Evolutionary conservation across 2,113 vertebrate species (phyloP).

Genomic region (Gorsachius goisagi): DNA sequence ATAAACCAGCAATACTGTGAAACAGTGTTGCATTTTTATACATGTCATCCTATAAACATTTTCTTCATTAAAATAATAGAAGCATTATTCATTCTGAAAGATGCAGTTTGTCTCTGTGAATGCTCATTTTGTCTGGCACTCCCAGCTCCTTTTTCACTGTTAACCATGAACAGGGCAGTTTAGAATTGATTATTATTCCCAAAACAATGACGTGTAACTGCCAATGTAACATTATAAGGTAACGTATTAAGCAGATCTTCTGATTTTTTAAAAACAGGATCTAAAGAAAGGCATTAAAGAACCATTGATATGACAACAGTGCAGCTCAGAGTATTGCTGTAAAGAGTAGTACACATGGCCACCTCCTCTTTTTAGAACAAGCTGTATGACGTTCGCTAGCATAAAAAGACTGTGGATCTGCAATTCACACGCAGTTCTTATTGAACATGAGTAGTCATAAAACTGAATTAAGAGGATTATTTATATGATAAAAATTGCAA

Average conservation of each 20-base stretch:
- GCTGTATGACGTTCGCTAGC: background rate
- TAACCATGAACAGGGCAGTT: background rate
- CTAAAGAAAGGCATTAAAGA: background rate
- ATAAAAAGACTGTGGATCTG: background rate
- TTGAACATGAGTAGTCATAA: no score
- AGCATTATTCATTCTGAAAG: conserved; percentile 1
- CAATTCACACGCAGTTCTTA: no score
- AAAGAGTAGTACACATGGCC: background rate
- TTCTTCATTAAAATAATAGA: conserved; percentile 20
- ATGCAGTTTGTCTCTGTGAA: background rate
- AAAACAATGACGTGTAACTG: background rate
- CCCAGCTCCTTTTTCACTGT: background rate
- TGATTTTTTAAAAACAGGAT: background rate
- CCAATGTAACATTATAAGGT: background rate
- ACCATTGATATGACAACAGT: background rate
- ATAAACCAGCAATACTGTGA: conserved; percentile 37
- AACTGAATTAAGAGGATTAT: no score
- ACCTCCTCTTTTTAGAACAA: background rate
- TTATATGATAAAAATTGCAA: no score
- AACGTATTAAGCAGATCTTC: background rate
- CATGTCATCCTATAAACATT: background rate
- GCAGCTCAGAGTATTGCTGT: background rate
- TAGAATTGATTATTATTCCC: background rate
- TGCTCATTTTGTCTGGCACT: background rate
- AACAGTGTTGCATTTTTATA: conserved; percentile 26